phyloP scores from a whole-genome alignment of 2,888 invertebrate genomes.

The Limnephilus marmoratus region DNA sequence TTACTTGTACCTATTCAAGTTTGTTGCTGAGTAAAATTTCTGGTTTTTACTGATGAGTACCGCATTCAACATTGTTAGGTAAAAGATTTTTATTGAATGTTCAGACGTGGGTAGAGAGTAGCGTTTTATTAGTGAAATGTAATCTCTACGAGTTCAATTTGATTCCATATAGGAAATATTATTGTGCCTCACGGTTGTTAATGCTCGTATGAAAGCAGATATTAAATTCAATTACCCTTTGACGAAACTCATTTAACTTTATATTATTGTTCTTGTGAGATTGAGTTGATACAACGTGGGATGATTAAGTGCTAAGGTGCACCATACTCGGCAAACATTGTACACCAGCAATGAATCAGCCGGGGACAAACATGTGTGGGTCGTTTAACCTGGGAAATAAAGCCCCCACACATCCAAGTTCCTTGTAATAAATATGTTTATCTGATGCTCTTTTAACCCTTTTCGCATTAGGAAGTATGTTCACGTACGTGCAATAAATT shows the following conservation, averaged over 20 bases:
- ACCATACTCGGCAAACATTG: neutral
- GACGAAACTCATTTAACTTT: neutral
- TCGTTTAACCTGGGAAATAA: slow-evolving; percentile 2
- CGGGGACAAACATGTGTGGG: neutral
- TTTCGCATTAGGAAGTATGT: neutral
- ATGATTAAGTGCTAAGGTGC: neutral
- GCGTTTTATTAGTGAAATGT: neutral
- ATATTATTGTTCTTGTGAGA: neutral
- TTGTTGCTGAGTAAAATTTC: no score
- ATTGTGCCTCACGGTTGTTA: neutral
- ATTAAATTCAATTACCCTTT: slow-evolving; percentile 2
- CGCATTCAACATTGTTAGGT: neutral
- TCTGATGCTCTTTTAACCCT: neutral
- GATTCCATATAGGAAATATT: neutral
- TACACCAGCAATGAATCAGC: neutral
- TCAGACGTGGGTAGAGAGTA: neutral
- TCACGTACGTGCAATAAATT: neutral
- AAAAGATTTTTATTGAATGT: neutral
- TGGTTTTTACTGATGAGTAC: neutral
- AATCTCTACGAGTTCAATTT: neutral
- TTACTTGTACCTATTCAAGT: no score
- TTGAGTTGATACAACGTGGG: neutral
- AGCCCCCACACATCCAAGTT: neutral
- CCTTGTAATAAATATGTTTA: neutral
- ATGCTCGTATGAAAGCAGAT: neutral